phyloP scores from a whole-genome alignment of 2,888 invertebrate genomes.

The Cybosia mesomella region DNA sequence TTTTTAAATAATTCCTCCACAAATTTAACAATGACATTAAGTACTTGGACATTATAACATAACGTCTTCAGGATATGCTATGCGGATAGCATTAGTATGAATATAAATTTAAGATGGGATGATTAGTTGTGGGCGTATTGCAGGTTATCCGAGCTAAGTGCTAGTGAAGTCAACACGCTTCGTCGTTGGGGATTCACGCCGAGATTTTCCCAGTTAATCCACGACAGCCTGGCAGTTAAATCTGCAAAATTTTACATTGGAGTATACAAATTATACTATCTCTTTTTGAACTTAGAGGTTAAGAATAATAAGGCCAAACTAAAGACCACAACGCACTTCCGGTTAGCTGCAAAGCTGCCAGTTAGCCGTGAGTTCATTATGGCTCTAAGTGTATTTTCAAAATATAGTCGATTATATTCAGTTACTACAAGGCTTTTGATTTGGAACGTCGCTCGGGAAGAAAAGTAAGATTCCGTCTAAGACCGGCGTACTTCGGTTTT shows the following conservation, averaged over 20 bases:
- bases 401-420: too few species aligned
- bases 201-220: conserved; percentile 99
- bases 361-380: too few species aligned
- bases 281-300: too few species aligned
- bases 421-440: too few species aligned
- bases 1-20: background rate
- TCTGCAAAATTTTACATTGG: conserved; percentile 86
- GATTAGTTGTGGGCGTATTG: conserved; percentile 78
- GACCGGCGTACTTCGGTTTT: too few species aligned
- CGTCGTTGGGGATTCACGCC: conserved; percentile 96
- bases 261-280: background rate
- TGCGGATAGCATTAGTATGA: background rate
- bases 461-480: too few species aligned
- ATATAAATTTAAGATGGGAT: conserved; percentile 43
- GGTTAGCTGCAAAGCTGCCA: too few species aligned
- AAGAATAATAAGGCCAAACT: too few species aligned
- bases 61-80: background rate
- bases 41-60: background rate
- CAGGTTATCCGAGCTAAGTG: conserved; percentile 91
- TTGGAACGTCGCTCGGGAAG: too few species aligned
- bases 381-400: too few species aligned
- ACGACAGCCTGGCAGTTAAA: conserved; percentile 97
- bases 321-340: too few species aligned
- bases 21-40: background rate
- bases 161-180: conserved; percentile 93